Percentiles rank a stretch among this genome's conserved stretches.
phyloP scores from a whole-genome alignment of 1,140 invertebrate genomes.

The Hylaeus anthracinus region DNA sequence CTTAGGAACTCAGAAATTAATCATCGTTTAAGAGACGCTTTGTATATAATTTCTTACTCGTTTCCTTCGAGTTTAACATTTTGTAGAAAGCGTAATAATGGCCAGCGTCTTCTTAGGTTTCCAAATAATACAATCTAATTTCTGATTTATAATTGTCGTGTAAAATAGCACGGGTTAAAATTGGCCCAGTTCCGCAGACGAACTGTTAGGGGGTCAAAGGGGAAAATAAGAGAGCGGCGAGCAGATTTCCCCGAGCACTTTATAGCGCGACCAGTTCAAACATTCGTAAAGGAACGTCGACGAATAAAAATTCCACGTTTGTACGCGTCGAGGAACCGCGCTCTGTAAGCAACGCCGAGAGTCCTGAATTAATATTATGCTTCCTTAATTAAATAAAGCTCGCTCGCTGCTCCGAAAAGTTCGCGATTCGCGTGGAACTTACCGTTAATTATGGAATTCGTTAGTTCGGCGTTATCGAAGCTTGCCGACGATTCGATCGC shows the following conservation, averaged over 20 bases:
- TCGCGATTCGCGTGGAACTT: not conserved
- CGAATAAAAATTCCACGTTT: not conserved
- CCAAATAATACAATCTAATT: no score
- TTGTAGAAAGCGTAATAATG: no score
- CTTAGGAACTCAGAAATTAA: no score
- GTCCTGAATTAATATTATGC: not conserved
- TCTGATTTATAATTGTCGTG: no score
- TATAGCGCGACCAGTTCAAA: not conserved
- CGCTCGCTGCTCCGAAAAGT: not conserved
- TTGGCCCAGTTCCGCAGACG: no score
- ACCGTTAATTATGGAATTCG: slow-evolving; percentile 20
- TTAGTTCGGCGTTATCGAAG: not conserved
- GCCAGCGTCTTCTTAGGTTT: no score
- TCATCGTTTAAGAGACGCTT: no score
- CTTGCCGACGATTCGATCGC: no score
- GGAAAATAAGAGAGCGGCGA: not conserved
- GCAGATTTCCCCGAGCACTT: slow-evolving; percentile 1
- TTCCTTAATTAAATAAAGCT: slow-evolving; percentile 10
- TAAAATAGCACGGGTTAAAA: not conserved
- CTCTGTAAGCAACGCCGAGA: not conserved
- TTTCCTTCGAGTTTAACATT: no score
- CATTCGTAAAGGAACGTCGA: slow-evolving; percentile 6
- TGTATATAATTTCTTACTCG: no score
- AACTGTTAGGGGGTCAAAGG: no score
- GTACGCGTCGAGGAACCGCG: not conserved